phyloP scores from a whole-genome alignment of 2,113 vertebrate species.

The Plecotus auritus region DNA sequence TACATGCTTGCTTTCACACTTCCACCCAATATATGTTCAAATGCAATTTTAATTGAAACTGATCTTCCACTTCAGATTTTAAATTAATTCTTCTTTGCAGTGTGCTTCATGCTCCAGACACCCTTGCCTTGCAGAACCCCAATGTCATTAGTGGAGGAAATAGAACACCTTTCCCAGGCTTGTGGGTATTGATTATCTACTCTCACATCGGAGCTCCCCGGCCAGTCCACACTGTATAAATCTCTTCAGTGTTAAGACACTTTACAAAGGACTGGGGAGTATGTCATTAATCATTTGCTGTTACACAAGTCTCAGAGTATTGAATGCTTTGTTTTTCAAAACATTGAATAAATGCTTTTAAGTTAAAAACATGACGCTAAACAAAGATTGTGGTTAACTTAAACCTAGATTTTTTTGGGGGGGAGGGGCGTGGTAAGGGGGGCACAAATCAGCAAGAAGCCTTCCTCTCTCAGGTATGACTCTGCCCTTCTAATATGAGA shows the following conservation, averaged over 20 bases:
- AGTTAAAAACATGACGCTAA: conserved; percentile 77
- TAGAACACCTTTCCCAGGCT: conserved; percentile 82
- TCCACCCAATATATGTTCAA: conserved; percentile 73
- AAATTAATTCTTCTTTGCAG: conserved; percentile 91
- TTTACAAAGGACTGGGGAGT: conserved; percentile 80
- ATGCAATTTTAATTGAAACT: conserved; percentile 91
- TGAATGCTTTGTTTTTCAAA: conserved; percentile 79
- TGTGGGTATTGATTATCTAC: conserved; percentile 83
- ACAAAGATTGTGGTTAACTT: conserved; percentile 71
- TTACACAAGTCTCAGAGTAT: conserved; percentile 73
- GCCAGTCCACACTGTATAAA: conserved; percentile 79
- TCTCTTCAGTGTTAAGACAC: conserved; percentile 74
- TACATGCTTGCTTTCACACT: conserved; percentile 68
- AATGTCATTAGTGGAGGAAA: conserved; percentile 86
- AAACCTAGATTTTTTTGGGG: conserved; percentile 16
- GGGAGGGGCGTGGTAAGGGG: background rate
- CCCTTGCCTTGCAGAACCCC: conserved; percentile 80
- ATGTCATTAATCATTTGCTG: conserved; percentile 80
- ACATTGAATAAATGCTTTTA: conserved; percentile 81
- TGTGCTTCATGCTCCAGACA: conserved; percentile 84
- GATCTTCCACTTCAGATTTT: conserved; percentile 88
- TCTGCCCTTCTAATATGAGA: conserved; percentile 44
- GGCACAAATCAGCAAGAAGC: background rate
- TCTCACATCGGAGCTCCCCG: conserved; percentile 75
- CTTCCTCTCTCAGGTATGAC: conserved; percentile 9